These are phyloP conservation scores for Ardeotis arabs DNA, from an alignment of 2,113 vertebrate genomes.

Conservation along the genomic window DNA sequence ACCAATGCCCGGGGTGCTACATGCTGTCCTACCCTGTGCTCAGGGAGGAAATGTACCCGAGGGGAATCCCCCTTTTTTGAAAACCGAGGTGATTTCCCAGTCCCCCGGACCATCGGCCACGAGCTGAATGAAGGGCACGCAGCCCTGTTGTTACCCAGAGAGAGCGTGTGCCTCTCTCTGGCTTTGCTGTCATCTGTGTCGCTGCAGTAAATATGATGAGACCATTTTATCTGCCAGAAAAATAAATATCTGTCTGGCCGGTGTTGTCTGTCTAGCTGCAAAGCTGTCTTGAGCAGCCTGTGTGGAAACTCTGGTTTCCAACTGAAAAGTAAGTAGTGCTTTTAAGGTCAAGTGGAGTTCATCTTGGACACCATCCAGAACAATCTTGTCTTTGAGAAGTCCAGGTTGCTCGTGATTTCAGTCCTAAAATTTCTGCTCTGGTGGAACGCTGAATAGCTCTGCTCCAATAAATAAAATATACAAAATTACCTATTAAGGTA, in stretches of 20 bases:
- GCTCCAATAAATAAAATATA: not conserved
- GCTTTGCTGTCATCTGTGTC: not conserved
- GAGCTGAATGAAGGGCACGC: not conserved
- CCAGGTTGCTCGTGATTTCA: not conserved
- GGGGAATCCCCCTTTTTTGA: accelerated
- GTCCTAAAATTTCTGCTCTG: not conserved
- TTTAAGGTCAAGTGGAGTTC: conserved; percentile 33
- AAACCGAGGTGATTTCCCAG: not conserved
- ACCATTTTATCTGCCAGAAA: not conserved
- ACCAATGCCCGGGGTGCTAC: not conserved
- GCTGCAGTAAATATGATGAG: not conserved
- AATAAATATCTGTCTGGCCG: not conserved
- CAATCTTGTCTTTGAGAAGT: not conserved
- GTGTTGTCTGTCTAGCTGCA: not conserved
- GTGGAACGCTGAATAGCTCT: not conserved
- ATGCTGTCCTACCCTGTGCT: accelerated
- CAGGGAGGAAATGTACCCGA: accelerated
- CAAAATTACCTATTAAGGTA: conserved; percentile 66
- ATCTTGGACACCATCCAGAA: conserved; percentile 18
- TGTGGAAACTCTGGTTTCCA: conserved; percentile 6
- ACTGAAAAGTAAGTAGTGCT: conserved; percentile 14
- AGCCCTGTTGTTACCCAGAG: accelerated
- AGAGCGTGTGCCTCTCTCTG: not conserved
- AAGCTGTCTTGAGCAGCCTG: not conserved
- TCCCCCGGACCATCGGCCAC: not conserved